These are phyloP conservation scores for Argyra leucocephala DNA, from an alignment of 2,888 invertebrate genomes.

Conservation along the genomic window DNA sequence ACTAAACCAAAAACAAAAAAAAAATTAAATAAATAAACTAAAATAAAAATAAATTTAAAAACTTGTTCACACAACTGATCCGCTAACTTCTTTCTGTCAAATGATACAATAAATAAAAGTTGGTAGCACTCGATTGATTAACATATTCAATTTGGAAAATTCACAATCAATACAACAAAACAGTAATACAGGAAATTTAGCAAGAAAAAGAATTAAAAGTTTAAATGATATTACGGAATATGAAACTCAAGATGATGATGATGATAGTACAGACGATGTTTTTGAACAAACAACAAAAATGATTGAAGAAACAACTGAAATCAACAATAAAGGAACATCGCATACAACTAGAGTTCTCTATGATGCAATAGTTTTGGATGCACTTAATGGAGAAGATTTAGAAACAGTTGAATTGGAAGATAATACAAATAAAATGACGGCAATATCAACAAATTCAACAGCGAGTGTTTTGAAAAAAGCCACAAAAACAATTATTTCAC, in stretches of 20 bases:
- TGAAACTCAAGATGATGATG: not conserved
- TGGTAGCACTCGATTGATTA: not conserved
- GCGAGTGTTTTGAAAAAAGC: not conserved
- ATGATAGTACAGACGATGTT: not conserved
- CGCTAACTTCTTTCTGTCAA: not conserved
- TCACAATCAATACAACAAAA: not conserved
- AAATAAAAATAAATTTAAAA: not conserved
- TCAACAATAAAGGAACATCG: not conserved
- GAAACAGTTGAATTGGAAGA: conserved; percentile 7
- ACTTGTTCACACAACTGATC: not conserved
- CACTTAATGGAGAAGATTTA: conserved; percentile 29
- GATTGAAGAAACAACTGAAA: not conserved
- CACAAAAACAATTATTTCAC: conserved; percentile 1
- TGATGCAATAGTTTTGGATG: conserved; percentile 38
- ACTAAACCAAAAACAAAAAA: not conserved
- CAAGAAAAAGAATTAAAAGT: not conserved
- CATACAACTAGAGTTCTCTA: conserved; percentile 29
- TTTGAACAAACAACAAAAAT: not conserved
- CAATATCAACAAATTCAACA: conserved; percentile 13
- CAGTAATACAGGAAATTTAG: not conserved
- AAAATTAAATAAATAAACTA: not conserved
- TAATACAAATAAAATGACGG: conserved; percentile 5
- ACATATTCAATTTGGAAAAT: not conserved
- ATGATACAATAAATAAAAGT: not conserved
- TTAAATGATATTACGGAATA: conserved; percentile 1